A percentile compares a stretch with the other conserved stretches of the same genome.
Evolutionary conservation across 2,888 invertebrate genomes (phyloP).

Genomic region (Mimumesa dahlbomi): DNA sequence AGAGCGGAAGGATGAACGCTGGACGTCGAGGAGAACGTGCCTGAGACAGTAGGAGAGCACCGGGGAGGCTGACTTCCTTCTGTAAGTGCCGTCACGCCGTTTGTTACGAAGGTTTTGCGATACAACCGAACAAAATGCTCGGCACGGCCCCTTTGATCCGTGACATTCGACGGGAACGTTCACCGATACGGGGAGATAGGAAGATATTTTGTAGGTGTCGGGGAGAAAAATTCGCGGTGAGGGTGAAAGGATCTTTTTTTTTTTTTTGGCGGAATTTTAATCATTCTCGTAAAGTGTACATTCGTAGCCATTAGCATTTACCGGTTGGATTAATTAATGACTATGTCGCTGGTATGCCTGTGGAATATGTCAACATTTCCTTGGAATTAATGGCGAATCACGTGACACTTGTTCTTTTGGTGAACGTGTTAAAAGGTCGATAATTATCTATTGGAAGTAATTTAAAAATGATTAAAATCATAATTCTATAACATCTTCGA

Average conservation of each 20-base stretch:
- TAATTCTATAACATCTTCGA: too few species aligned
- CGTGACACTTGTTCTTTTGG: constrained; percentile 37
- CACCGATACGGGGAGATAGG: too few species aligned
- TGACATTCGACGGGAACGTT: neutral
- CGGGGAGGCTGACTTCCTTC: constrained; percentile 45
- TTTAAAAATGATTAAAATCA: too few species aligned
- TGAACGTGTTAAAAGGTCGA: constrained; percentile 1
- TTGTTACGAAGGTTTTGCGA: constrained; percentile 42
- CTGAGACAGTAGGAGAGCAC: constrained; percentile 49
- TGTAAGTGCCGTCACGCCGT: constrained; percentile 44
- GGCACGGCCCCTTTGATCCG: constrained; percentile 37
- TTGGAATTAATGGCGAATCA: constrained; percentile 34
- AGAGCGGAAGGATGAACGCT: constrained; percentile 49
- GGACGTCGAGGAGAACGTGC: constrained; percentile 51
- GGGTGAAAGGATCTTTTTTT: too few species aligned
- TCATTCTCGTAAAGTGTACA: too few species aligned
- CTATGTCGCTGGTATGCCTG: constrained; percentile 2
- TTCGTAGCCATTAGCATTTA: constrained; percentile 2
- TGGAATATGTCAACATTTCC: constrained; percentile 28
- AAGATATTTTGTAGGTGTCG: too few species aligned
- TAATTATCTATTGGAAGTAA: constrained; percentile 6
- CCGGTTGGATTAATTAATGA: neutral
- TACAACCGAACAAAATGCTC: constrained; percentile 42
- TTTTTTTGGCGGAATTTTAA: too few species aligned
- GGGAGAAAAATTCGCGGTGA: too few species aligned